A percentile compares a stretch with the other conserved stretches of the same genome.
phyloP scores from a whole-genome alignment of 2,113 vertebrate genomes.

The Cebidichthys violaceus region DNA sequence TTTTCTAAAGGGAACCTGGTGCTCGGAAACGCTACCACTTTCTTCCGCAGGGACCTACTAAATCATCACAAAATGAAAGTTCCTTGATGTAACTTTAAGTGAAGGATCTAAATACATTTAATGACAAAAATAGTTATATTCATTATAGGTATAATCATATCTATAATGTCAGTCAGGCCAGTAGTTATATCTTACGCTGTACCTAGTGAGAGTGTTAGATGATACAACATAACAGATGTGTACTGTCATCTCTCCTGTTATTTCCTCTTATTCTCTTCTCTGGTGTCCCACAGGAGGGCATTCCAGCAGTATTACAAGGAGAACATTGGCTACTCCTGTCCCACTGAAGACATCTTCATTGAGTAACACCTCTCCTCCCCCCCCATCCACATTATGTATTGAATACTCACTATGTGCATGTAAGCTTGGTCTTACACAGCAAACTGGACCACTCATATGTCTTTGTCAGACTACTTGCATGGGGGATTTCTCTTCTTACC shows the following conservation, averaged over 20 bases:
- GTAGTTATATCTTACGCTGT: background rate
- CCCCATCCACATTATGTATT: constrained; percentile 30
- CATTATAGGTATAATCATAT: background rate
- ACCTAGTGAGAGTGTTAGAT: background rate
- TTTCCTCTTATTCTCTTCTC: background rate
- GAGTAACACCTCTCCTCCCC: constrained; percentile 83
- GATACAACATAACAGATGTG: background rate
- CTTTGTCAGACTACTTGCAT: constrained; percentile 73
- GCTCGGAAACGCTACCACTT: no score
- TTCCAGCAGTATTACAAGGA: constrained; percentile 99
- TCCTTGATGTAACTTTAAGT: no score
- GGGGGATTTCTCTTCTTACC: constrained; percentile 69
- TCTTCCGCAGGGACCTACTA: no score
- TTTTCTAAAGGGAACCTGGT: no score
- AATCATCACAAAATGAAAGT: no score
- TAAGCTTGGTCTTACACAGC: constrained; percentile 59
- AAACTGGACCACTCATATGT: constrained; percentile 48
- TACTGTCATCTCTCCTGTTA: background rate
- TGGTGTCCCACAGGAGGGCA: constrained; percentile 87
- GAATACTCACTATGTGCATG: constrained; percentile 62
- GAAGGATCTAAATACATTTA: no score
- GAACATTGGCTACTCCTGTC: constrained; percentile 95
- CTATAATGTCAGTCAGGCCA: background rate
- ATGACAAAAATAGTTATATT: no score
- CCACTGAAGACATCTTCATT: constrained; percentile 98